These are phyloP conservation scores for Pseudomyrmex pallidus DNA, from an alignment of 1,140 invertebrate species.

Conservation along the genomic window DNA sequence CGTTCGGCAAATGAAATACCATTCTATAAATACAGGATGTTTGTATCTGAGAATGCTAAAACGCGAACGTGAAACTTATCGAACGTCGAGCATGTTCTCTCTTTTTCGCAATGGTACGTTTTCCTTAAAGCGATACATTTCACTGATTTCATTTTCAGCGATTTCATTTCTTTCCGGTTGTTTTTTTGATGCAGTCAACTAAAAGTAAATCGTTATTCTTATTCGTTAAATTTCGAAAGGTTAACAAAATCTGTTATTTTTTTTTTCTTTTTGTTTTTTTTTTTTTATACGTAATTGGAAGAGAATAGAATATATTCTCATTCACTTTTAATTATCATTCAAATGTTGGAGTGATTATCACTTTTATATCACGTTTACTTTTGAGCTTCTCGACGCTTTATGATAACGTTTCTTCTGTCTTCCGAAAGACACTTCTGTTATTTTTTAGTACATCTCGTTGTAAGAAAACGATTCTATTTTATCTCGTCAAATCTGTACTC, in stretches of 20 bases:
- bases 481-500: too few species aligned
- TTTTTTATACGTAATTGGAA: background rate
- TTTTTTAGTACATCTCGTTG: background rate
- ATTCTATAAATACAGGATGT: slow-evolving; percentile 60
- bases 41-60: slow-evolving; percentile 58
- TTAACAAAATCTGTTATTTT: too few species aligned
- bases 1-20: slow-evolving; percentile 67
- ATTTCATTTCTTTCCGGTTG: background rate
- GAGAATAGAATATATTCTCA: background rate
- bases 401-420: background rate
- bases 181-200: background rate
- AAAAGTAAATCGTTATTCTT: slow-evolving; percentile 1
- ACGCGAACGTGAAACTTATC: slow-evolving; percentile 66
- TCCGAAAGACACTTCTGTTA: background rate
- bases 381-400: background rate
- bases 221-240: background rate
- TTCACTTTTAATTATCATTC: background rate
- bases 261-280: too few species aligned
- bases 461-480: background rate
- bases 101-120: slow-evolving; percentile 29
- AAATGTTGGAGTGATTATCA: slow-evolving; percentile 4
- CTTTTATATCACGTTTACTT: background rate
- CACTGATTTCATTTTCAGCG: background rate
- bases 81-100: slow-evolving; percentile 36
- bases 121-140: slow-evolving; percentile 8